Evolutionary conservation across 2,113 vertebrate species (phyloP).

Genomic region (Crotalus tigris): DNA sequence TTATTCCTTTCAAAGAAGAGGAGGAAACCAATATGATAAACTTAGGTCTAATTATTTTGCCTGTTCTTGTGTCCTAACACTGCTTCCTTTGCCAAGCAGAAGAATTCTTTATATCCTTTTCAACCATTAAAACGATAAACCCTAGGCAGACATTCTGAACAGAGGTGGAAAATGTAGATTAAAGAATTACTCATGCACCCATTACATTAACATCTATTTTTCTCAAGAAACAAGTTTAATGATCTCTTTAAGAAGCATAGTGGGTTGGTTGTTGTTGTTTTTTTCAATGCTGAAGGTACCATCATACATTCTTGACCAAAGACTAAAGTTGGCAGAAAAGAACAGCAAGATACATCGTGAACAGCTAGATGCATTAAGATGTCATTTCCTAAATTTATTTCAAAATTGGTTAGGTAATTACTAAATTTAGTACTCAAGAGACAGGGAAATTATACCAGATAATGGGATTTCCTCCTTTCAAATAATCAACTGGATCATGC

Average conservation of each 20-base stretch:
- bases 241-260: neutral
- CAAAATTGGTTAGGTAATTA: neutral
- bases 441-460: neutral
- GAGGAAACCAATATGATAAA: constrained; percentile 11
- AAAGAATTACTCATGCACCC: constrained; percentile 1
- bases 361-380: neutral
- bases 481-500: neutral
- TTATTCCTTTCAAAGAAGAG: constrained; percentile 50
- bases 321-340: neutral
- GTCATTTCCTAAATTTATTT: neutral
- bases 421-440: neutral
- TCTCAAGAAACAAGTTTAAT: neutral
- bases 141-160: constrained; percentile 40
- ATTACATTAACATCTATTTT: constrained; percentile 14
- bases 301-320: neutral
- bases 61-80: constrained; percentile 34
- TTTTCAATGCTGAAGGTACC: neutral
- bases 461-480: neutral
- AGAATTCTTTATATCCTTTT: constrained; percentile 27
- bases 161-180: constrained; percentile 19
- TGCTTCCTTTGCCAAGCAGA: constrained; percentile 16
- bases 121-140: constrained; percentile 17
- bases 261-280: neutral
- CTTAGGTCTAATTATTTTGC: constrained; percentile 16
- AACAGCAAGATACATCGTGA: neutral